Conservation (phyloP, 2,888 invertebrate species). For the Elmis aenea region DNA sequence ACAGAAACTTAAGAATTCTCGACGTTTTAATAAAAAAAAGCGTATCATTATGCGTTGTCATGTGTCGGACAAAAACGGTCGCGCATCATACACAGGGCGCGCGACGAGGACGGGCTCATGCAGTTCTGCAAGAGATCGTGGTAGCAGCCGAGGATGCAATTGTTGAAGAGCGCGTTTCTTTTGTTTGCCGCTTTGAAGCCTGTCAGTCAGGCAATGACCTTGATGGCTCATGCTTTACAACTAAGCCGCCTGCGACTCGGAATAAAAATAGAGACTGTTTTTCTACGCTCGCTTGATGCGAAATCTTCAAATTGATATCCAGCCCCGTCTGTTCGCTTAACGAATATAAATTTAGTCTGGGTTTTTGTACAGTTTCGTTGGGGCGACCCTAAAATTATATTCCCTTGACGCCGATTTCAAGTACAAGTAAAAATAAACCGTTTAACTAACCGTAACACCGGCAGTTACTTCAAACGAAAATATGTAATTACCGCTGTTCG, state of each 20-base stretch:
- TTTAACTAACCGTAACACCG: too few species aligned
- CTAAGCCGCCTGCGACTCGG: conserved; percentile 4
- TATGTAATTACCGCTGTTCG: too few species aligned
- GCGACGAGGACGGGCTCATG: neutral
- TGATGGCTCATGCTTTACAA: conserved; percentile 8
- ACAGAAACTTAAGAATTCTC: conserved; percentile 8
- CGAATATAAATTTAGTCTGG: neutral
- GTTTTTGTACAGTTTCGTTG: too few species aligned
- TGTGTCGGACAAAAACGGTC: neutral
- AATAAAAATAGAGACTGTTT: conserved; percentile 8
- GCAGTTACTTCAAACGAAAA: too few species aligned
- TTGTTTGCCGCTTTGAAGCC: conserved; percentile 14
- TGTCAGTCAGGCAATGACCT: conserved; percentile 23
- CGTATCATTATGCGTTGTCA: neutral
- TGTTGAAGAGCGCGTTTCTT: conserved; percentile 12
- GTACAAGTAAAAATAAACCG: too few species aligned
- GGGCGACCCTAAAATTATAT: too few species aligned
- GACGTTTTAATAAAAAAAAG: conserved; percentile 2
- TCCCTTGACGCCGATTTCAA: too few species aligned
- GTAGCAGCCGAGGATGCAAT: conserved; percentile 4
- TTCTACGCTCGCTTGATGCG: neutral
- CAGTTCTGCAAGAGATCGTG: neutral
- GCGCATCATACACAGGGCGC: neutral
- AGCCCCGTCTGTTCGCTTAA: neutral
- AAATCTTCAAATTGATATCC: too few species aligned